phyloP scores from a whole-genome alignment of 2,113 vertebrate species.

The Ictidomys tridecemlineatus region DNA sequence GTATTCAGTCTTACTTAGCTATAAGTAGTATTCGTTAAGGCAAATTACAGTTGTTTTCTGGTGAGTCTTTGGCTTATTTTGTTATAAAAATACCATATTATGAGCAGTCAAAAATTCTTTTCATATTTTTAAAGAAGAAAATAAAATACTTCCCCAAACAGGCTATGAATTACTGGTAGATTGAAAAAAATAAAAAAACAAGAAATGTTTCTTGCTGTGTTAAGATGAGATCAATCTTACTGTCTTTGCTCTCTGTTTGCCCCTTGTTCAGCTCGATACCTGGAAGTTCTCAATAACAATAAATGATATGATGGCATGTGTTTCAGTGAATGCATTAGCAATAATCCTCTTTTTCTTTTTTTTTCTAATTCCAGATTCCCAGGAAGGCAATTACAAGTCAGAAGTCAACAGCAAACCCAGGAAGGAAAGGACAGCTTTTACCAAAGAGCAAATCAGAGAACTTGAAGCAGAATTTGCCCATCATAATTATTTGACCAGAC shows the following conservation, averaged over 20 bases:
- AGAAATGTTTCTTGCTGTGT: background rate
- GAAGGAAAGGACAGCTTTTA: conserved; percentile 99
- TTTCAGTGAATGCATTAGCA: background rate
- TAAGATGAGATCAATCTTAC: background rate
- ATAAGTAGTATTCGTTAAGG: background rate
- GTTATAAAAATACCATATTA: background rate
- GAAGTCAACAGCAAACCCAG: conserved; percentile 98
- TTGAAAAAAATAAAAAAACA: background rate
- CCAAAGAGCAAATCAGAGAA: conserved; percentile 99
- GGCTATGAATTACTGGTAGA: background rate
- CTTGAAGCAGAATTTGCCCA: conserved; percentile 99
- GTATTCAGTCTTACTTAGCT: background rate
- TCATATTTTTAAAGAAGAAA: background rate
- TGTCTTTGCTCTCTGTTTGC: background rate
- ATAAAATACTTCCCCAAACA: background rate
- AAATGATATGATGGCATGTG: background rate
- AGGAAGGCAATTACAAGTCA: conserved; percentile 98
- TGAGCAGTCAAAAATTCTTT: background rate
- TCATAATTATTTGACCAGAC: conserved; percentile 98
- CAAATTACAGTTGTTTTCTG: background rate
- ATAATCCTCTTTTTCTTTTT: conserved; percentile 58
- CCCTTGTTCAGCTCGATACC: background rate
- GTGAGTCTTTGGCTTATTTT: background rate
- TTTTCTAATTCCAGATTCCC: conserved; percentile 91
- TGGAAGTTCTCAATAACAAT: background rate